Evolutionary conservation across 2,797 vertebrate genomes (phyloP).

Genomic region (Coregonus sp.): DNA sequence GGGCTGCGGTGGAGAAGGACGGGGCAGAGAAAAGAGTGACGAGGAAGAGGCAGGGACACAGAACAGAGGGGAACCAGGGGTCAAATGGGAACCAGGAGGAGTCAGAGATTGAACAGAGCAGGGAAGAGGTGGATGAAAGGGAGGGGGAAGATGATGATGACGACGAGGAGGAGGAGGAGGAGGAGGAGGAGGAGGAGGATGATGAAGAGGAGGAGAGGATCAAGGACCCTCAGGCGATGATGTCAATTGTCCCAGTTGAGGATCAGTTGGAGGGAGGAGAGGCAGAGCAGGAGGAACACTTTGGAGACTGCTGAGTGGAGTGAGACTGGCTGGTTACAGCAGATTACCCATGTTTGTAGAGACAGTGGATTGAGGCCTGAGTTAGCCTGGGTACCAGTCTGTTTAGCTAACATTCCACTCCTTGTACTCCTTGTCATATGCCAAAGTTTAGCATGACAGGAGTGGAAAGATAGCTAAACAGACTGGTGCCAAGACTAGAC

Average conservation of each 20-base stretch:
- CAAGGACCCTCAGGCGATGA: slow-evolving; percentile 68
- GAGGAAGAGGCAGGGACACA: slow-evolving; percentile 54
- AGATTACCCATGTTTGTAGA: slow-evolving; percentile 78
- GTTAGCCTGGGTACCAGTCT: too few relatives aligned
- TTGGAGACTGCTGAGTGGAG: slow-evolving; percentile 56
- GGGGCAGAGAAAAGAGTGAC: slow-evolving; percentile 50
- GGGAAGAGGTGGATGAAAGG: slow-evolving; percentile 16
- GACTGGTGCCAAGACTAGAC: too few relatives aligned
- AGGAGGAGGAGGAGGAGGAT: too few relatives aligned
- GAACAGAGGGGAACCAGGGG: slow-evolving; percentile 30
- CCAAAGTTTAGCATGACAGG: too few relatives aligned
- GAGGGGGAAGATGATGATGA: neutral
- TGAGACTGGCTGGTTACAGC: slow-evolving; percentile 78
- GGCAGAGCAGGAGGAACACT: slow-evolving; percentile 46
- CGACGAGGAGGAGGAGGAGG: slow-evolving; percentile 27
- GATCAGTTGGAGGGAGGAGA: slow-evolving; percentile 29
- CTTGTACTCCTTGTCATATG: too few relatives aligned
- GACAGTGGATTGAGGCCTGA: neutral
- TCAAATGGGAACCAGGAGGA: neutral
- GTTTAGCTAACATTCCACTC: too few relatives aligned
- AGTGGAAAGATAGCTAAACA: too few relatives aligned
- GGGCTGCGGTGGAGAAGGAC: slow-evolving; percentile 60
- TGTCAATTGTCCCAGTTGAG: slow-evolving; percentile 67
- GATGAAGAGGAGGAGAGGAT: slow-evolving; percentile 45
- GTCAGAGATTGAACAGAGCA: slow-evolving; percentile 13